Base-by-base conservation (phyloP, 2,113 vertebrate species). In the Pseudorectes ferrugineus region DNA sequence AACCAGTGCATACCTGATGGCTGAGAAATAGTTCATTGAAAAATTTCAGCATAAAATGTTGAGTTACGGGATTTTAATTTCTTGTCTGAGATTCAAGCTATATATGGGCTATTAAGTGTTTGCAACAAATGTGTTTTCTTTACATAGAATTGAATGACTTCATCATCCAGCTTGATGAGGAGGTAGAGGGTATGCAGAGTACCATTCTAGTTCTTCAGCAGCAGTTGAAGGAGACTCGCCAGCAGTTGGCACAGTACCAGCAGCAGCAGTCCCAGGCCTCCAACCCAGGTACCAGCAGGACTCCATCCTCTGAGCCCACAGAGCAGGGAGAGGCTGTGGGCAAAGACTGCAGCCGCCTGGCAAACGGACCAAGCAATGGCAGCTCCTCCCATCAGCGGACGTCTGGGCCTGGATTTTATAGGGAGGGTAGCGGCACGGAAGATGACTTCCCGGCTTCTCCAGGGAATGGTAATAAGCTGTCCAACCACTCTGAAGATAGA, bases 131-230 rank as follows among this genome's bases (percentile, higher is more conserved):
- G 79, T 94, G 94, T 96, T 96, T 96, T 94, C 79, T 97, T 92
- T 97, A 95, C 67, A 65, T 98, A 99, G 99, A 99, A 88, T 89
- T 99, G 96, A 99, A 99, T 97, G 99, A 99, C 97, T 99, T 99
- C 97, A 99, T 99, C 98, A 99, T 99, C 97, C 99, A 99, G 97
- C 98, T 99, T 62, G 99, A 99, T 92, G 99, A 99, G 97, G 99
- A 99, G 96, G 99, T 99, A 49, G 99, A 99, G 95, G 99, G 99
- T 68, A 99, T 99, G 99, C 99, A 99, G 98, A 99, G 99, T 95
- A 99, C 99, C 98, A 99, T 99, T 97, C 98, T 99, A 55, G 99
- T 99, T 92, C 98, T 99, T 71, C 99, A 99, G 98, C 99, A 99
- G 88, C 99, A 99, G 86, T 92, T 99, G 88, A 99, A 98, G 96